These are phyloP conservation scores for Furcifer pardalis DNA, from an alignment of 2,797 vertebrate genomes.

Conservation along the genomic window DNA sequence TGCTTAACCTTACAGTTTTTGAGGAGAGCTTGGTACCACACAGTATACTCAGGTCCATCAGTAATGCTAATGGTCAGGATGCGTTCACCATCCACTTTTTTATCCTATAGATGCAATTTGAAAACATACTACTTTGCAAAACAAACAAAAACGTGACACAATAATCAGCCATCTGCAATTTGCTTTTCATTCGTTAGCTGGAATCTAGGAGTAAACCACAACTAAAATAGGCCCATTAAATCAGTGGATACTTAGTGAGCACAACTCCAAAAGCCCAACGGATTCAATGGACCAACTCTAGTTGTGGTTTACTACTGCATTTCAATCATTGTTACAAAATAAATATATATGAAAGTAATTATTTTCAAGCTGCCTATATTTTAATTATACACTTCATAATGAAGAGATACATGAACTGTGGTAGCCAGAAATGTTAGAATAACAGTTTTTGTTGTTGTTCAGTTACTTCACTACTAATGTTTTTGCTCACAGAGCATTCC, in stretches of 20 bases:
- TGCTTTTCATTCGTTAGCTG: not conserved
- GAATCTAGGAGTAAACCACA: no score
- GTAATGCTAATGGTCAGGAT: constrained; percentile 77
- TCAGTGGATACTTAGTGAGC: no score
- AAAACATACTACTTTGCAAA: not conserved
- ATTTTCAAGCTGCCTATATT: not conserved
- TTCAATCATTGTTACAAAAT: not conserved
- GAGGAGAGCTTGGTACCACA: constrained; percentile 74
- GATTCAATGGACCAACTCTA: no score
- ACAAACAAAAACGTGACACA: not conserved
- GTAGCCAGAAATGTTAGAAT: not conserved
- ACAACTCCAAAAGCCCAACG: no score
- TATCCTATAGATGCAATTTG: constrained; percentile 71
- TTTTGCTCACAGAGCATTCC: not conserved
- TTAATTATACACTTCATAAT: not conserved
- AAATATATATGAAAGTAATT: not conserved
- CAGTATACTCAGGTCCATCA: constrained; percentile 60
- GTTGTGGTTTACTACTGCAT: no score
- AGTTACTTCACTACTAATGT: not conserved
- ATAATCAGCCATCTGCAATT: not conserved
- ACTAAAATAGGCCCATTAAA: no score
- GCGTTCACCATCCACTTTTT: constrained; percentile 58
- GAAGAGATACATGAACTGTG: not conserved
- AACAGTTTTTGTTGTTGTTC: no score
- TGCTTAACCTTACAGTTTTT: constrained; percentile 77